A percentile compares a stretch with the other conserved stretches of the same genome.
Evolutionary conservation across 1,140 invertebrate species (phyloP).

Genomic region (Branchinecta lindahli): DNA sequence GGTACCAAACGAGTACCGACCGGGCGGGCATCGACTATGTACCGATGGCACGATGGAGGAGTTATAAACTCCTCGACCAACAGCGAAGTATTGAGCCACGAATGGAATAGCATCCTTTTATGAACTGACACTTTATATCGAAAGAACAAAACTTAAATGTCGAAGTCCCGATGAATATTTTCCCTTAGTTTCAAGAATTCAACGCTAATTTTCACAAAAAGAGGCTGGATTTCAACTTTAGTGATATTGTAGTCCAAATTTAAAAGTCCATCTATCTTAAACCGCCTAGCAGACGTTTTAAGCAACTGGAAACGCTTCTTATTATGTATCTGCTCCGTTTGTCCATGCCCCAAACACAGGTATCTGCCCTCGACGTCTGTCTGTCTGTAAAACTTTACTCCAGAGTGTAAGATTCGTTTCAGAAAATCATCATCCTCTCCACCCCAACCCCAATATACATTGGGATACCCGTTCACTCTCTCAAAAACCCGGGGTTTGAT

Average conservation of each 20-base stretch:
- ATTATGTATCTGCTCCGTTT: background rate
- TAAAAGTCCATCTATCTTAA: conserved; percentile 65
- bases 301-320: conserved; percentile 42
- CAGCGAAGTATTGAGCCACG: too few species aligned
- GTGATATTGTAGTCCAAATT: conserved; percentile 62
- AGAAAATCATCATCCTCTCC: conserved; percentile 87
- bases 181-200: conserved; percentile 17
- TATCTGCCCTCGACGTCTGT: conserved; percentile 70
- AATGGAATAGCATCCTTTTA: too few species aligned
- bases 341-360: conserved; percentile 4
- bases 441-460: conserved; percentile 84
- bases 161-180: background rate
- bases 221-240: conserved; percentile 42
- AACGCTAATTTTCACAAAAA: conserved; percentile 35
- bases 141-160: background rate
- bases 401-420: conserved; percentile 57
- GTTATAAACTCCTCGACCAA: too few species aligned
- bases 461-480: conserved; percentile 75
- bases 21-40: too few species aligned
- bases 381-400: conserved; percentile 68
- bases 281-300: conserved; percentile 59
- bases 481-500: conserved; percentile 63
- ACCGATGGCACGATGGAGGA: too few species aligned
- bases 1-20: too few species aligned
- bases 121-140: too few species aligned